These are phyloP conservation scores for Caenorhabditis afra DNA, from an alignment of 2,888 invertebrate species.

Conservation along the genomic window DNA sequence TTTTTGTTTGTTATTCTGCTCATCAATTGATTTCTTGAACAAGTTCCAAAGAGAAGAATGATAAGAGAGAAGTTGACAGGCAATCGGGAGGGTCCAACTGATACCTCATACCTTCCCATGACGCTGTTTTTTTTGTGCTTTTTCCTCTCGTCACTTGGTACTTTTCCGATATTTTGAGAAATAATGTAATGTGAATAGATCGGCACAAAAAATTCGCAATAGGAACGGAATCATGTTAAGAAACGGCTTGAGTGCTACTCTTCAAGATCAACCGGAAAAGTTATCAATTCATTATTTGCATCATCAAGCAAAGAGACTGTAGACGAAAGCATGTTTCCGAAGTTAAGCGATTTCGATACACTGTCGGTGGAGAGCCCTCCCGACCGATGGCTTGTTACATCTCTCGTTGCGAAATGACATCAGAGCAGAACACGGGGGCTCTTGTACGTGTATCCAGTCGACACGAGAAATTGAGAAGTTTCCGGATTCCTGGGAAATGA, in stretches of 20 bases:
- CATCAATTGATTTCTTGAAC: conserved; percentile 40
- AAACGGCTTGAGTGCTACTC: too few relatives aligned
- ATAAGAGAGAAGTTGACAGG: conserved; percentile 30
- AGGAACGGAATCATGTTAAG: too few relatives aligned
- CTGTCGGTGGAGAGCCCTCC: neutral
- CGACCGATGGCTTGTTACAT: conserved; percentile 39
- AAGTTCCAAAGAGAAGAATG: conserved; percentile 25
- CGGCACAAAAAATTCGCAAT: too few relatives aligned
- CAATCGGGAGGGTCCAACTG: conserved; percentile 20
- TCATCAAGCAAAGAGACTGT: conserved; percentile 16
- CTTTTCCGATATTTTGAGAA: neutral
- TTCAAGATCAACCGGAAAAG: too few relatives aligned
- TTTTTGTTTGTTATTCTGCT: conserved; percentile 18
- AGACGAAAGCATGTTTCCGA: conserved; percentile 15
- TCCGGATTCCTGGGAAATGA: conserved; percentile 61
- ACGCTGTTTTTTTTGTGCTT: conserved; percentile 13
- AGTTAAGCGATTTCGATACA: conserved; percentile 30
- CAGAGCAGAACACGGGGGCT: conserved; percentile 49
- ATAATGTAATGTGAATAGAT: too few relatives aligned
- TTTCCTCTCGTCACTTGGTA: conserved; percentile 2
- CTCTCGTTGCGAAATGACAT: conserved; percentile 49
- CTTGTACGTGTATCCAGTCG: conserved; percentile 54
- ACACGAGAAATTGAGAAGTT: conserved; percentile 59
- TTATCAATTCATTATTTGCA: too few relatives aligned
- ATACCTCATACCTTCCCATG: conserved; percentile 1